A percentile compares a stretch with the other conserved stretches of the same genome.
Evolutionary conservation across 1,140 invertebrate species (phyloP).

Genomic region (Drosophila insularis): DNA sequence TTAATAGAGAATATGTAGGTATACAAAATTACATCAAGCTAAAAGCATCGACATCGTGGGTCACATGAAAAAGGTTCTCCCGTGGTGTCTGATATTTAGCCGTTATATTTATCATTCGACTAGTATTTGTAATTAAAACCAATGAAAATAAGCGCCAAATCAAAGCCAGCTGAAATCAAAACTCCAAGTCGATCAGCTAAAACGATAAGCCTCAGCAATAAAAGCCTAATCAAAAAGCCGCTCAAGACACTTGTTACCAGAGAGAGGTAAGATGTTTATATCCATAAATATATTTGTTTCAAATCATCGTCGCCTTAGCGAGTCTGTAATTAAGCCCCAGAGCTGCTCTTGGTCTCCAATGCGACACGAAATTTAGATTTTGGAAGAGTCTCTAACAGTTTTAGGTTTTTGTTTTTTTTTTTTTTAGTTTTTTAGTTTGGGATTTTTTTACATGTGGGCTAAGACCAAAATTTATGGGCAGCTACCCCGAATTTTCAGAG

Average conservation of each 20-base stretch:
- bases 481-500: slow-evolving; percentile 50
- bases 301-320: slow-evolving; percentile 66
- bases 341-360: slow-evolving; percentile 14
- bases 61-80: slow-evolving; percentile 20
- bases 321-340: slow-evolving; percentile 69
- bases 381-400: slow-evolving; percentile 32
- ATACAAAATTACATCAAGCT: background rate
- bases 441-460: slow-evolving; percentile 61
- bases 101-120: no score
- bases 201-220: slow-evolving; percentile 45
- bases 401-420: no score
- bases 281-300: slow-evolving; percentile 44
- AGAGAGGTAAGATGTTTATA: slow-evolving; percentile 17
- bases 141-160: slow-evolving; percentile 62
- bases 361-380: slow-evolving; percentile 29
- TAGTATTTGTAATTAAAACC: background rate
- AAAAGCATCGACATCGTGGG: background rate
- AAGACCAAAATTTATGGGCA: slow-evolving; percentile 72
- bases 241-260: slow-evolving; percentile 71
- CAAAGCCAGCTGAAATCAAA: slow-evolving; percentile 32
- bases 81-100: slow-evolving; percentile 10
- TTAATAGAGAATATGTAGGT: background rate
- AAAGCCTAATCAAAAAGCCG: slow-evolving; percentile 52
- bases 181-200: slow-evolving; percentile 29
- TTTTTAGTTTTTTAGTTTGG: slow-evolving; percentile 12